Evolutionary conservation across 2,797 vertebrate genomes (phyloP).

Genomic region (Clangula hyemalis): DNA sequence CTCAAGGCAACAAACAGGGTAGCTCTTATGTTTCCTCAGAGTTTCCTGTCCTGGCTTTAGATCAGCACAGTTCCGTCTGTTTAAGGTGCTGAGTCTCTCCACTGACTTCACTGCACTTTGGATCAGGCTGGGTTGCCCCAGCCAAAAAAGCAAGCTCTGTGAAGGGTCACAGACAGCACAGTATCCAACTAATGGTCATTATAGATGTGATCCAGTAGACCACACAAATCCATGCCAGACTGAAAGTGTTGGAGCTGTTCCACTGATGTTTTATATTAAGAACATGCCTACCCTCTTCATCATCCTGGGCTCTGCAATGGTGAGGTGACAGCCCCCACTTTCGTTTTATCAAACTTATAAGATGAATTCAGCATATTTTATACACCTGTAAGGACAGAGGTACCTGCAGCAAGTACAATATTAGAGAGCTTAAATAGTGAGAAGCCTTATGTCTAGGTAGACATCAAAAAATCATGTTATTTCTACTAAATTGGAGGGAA

Average conservation of each 20-base stretch:
- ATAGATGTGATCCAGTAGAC: not conserved
- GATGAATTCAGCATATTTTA: not conserved
- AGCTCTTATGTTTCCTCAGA: constrained; percentile 60
- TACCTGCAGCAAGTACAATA: not conserved
- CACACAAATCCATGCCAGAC: rapidly evolving
- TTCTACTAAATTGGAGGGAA: not conserved
- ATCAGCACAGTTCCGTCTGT: not conserved
- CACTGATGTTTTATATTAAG: not conserved
- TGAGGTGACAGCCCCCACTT: not conserved
- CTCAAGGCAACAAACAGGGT: constrained; percentile 60
- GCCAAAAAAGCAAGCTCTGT: not conserved
- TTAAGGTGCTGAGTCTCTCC: constrained; percentile 19
- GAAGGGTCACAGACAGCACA: not conserved
- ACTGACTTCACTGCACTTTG: not conserved
- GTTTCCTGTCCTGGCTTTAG: constrained; percentile 57
- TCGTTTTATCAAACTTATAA: not conserved
- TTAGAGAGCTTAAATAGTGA: not conserved
- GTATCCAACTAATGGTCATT: not conserved
- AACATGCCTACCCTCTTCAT: not conserved
- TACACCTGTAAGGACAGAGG: not conserved
- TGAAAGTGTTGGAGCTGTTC: not conserved
- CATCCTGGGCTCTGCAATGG: not conserved
- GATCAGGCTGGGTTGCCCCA: not conserved
- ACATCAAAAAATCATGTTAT: not conserved
- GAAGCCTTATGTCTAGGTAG: not conserved